Percentiles rank a stretch among this genome's conserved stretches.
phyloP scores from a whole-genome alignment of 2,888 invertebrate genomes.

The Tenodera sinensis region DNA sequence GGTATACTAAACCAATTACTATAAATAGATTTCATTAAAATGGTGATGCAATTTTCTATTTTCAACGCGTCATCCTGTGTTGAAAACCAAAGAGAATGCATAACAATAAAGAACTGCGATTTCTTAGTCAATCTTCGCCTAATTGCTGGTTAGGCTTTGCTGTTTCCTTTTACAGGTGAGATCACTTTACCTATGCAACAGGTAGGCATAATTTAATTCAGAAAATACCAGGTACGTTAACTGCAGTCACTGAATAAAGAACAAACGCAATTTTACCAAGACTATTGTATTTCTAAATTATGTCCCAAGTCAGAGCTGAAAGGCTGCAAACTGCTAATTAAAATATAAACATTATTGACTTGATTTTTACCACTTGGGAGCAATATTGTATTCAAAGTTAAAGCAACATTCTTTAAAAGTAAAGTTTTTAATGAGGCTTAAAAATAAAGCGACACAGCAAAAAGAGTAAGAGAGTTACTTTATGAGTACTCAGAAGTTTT shows the following conservation, averaged over 20 bases:
- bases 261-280: background rate
- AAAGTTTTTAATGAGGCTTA: background rate
- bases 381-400: background rate
- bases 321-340: background rate
- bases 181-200: background rate
- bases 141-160: background rate
- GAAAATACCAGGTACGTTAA: background rate
- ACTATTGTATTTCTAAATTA: background rate
- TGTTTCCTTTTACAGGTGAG: background rate
- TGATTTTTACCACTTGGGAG: too few relatives aligned
- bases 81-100: background rate
- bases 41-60: too few relatives aligned
- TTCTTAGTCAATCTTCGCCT: background rate
- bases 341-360: background rate
- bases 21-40: too few relatives aligned
- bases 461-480: background rate
- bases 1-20: too few relatives aligned
- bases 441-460: background rate
- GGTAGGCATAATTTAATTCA: background rate
- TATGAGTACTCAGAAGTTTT: background rate
- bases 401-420: background rate
- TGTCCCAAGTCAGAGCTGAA: too few relatives aligned
- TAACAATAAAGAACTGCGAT: too few relatives aligned
- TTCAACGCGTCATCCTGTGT: too few relatives aligned
- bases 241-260: background rate